Evolutionary conservation across 1,140 invertebrate genomes (phyloP).

Genomic region (Ctenoplectra terminalis): DNA sequence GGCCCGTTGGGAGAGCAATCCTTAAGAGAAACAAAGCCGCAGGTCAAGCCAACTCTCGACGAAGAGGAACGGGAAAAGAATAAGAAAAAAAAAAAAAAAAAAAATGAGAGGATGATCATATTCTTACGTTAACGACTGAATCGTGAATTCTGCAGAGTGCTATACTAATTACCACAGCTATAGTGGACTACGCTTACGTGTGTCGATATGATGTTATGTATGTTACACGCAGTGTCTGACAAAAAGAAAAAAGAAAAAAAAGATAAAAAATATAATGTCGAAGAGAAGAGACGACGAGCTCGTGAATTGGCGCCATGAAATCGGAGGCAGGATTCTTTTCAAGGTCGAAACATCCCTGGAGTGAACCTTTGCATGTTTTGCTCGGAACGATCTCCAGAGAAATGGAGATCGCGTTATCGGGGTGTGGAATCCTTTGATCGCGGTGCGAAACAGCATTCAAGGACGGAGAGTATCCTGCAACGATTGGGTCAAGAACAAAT

Average conservation of each 20-base stretch:
- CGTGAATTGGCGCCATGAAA: conserved; percentile 8
- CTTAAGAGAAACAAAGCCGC: conserved; percentile 63
- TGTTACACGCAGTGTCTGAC: conserved; percentile 73
- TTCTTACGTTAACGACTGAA: conserved; percentile 63
- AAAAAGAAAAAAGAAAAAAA: conserved; percentile 28
- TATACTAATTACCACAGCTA: conserved; percentile 67
- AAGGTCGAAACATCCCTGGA: background rate
- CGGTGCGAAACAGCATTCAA: background rate
- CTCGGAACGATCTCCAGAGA: background rate
- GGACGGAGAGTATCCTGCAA: background rate
- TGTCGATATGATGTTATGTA: conserved; percentile 76
- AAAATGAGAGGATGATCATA: conserved; percentile 3
- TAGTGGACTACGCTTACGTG: conserved; percentile 77
- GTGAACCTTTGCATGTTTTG: background rate
- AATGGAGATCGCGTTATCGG: background rate
- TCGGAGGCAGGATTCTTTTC: conserved; percentile 1
- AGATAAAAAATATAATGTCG: conserved; percentile 17
- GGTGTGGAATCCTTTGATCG: background rate
- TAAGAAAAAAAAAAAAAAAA: background rate
- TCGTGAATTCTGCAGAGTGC: conserved; percentile 66
- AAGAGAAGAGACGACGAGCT: background rate
- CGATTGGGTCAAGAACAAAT: conserved; percentile 20
- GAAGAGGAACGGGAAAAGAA: background rate
- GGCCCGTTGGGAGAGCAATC: conserved; percentile 80
- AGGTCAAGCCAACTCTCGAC: conserved; percentile 8